Percentiles rank a stretch among this genome's conserved stretches.
These are phyloP conservation scores for Mythimna lalbum DNA, from an alignment of 2,888 invertebrate genomes.

Conservation along the genomic window DNA sequence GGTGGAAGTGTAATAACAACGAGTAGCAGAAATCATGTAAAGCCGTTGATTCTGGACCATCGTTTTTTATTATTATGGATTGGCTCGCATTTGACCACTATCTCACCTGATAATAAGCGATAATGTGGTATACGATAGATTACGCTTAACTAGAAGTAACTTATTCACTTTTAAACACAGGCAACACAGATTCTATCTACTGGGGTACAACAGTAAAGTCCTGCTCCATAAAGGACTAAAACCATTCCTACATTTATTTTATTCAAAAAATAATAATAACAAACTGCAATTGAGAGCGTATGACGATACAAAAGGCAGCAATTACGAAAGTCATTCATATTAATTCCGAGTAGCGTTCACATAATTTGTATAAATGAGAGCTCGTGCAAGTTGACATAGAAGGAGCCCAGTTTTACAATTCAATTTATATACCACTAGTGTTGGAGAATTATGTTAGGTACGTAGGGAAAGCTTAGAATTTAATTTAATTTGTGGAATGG, in stretches of 20 bases:
- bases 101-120: too few species aligned
- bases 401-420: conserved; percentile 13
- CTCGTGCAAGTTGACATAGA: background rate
- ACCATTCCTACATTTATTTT: background rate
- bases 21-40: background rate
- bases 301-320: conserved; percentile 1
- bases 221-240: background rate
- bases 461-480: background rate
- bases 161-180: too few species aligned
- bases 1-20: too few species aligned
- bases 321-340: conserved; percentile 17
- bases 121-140: too few species aligned
- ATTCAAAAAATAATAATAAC: background rate
- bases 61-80: too few species aligned
- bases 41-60: too few species aligned
- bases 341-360: background rate
- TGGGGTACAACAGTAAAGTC: background rate
- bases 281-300: background rate
- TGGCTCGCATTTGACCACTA: too few species aligned
- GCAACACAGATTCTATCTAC: too few species aligned
- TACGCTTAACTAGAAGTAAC: too few species aligned
- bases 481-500: background rate
- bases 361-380: conserved; percentile 11
- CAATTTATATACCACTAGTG: background rate
- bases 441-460: background rate